A percentile compares a stretch with the other conserved stretches of the same genome.
Conservation (phyloP, 2,888 invertebrate species). For the Biston stratarius region DNA sequence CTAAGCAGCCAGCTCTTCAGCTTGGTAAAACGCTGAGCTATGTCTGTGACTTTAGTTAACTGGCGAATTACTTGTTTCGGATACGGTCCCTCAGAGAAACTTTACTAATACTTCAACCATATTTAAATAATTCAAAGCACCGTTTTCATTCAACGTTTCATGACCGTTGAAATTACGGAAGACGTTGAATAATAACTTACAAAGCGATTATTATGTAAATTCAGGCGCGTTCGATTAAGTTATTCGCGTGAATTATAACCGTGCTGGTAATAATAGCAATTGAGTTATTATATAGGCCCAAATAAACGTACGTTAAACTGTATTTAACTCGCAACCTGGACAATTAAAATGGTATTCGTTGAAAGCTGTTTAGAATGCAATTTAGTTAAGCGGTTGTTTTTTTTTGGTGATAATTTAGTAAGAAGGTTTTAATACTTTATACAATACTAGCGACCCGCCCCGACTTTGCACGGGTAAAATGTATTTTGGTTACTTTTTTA, state of each 20-base stretch:
- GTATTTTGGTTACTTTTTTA: too few species aligned
- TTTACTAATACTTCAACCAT: too few species aligned
- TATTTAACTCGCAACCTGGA: constrained; percentile 11
- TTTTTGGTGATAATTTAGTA: too few species aligned
- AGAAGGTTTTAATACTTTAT: too few species aligned
- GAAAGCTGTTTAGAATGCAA: constrained; percentile 24
- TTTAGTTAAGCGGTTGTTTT: not conserved
- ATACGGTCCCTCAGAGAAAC: too few species aligned
- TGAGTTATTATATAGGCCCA: constrained; percentile 57
- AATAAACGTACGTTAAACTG: constrained; percentile 23
- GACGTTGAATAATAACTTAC: constrained; percentile 55
- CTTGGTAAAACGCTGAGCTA: too few species aligned
- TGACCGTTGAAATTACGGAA: constrained; percentile 44
- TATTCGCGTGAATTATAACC: constrained; percentile 66
- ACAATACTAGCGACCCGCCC: too few species aligned
- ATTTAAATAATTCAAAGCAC: constrained; percentile 24
- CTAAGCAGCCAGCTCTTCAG: too few species aligned
- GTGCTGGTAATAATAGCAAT: constrained; percentile 57
- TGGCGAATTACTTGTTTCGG: too few species aligned
- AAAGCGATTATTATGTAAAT: constrained; percentile 67
- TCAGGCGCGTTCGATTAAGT: constrained; percentile 61
- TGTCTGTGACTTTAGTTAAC: too few species aligned
- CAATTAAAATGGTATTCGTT: constrained; percentile 21
- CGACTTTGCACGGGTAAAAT: too few species aligned
- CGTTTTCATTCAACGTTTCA: constrained; percentile 37